Conservation (phyloP, 2,797 vertebrate species). For the Rhabdomys pumilio region DNA sequence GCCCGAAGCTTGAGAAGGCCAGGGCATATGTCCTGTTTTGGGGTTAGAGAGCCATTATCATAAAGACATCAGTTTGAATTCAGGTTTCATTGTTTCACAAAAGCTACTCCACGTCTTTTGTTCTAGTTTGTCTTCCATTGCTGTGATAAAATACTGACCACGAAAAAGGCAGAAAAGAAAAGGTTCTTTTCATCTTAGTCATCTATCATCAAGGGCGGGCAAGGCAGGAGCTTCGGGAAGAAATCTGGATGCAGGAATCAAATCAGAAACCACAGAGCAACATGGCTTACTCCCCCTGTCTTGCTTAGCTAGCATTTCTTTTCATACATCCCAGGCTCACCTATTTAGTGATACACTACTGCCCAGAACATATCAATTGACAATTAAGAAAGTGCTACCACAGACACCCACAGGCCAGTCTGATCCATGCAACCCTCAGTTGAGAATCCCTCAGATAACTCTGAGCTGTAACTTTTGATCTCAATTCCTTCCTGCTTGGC, state of each 20-base stretch:
- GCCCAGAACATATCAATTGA: neutral
- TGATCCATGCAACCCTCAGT: neutral
- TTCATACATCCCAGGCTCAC: neutral
- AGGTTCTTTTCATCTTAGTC: neutral
- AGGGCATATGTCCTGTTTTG: neutral
- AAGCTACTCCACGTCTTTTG: neutral
- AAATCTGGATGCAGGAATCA: neutral
- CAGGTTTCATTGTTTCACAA: neutral
- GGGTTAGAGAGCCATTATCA: neutral
- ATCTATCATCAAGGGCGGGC: too few species aligned
- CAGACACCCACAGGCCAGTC: neutral
- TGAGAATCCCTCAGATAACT: neutral
- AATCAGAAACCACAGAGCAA: neutral
- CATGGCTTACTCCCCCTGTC: neutral
- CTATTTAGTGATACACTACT: neutral
- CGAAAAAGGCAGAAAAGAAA: neutral
- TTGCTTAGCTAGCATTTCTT: neutral
- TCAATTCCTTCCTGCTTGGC: slow-evolving; percentile 10
- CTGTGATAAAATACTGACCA: neutral
- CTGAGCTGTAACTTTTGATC: neutral
- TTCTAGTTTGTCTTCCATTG: neutral
- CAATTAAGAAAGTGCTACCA: neutral
- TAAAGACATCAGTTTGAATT: neutral
- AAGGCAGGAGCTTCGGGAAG: neutral
- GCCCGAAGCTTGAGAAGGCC: neutral